Base-by-base conservation (phyloP, 2,888 invertebrate genomes). In the Pseudanteris insignis region DNA sequence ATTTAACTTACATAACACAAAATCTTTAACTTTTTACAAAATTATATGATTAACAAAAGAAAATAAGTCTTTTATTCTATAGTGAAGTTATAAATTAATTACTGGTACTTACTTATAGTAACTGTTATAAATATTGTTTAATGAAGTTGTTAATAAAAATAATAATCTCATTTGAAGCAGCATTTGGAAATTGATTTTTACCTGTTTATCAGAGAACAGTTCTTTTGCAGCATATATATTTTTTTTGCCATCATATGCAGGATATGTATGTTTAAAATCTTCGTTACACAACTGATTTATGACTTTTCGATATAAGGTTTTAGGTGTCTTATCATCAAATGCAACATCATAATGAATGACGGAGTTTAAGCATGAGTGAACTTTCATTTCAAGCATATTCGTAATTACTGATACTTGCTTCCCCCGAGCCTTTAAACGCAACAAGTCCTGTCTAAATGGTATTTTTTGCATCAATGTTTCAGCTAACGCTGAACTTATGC, bases 311-410 rank as follows among this genome's bases (percentile, higher is more conserved):
- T 59, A 59, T 0, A 10, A 11, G n/a, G 40, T 59, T 41, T 30
- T 34, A 0, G 59, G 59, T 0, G 51, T 51, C 26, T 46, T 59
- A 1, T 59, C 51, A 10, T 59, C 59, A 11, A 59, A 43, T 2
- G 9, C 4, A 0, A 59, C 53, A n/a, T 59, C 59, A 7, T 59
- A 59, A 36, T 59, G 59, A n/a, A 51, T 40, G 0, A 58, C 43
- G n/a, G 9, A n/a, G 0, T 11, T 2, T 7, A 54, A 6, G n/a
- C n/a, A n/a, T n/a, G n/a, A n/a, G n/a, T n/a, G n/a, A n/a, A n/a
- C n/a, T n/a, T n/a, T n/a, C n/a, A n/a, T n/a, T n/a, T 12, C 7
- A 25, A 54, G 9, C 54, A 54, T 54, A n/a, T 54, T 54, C 1
- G 32, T 34, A 0, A 25, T 5, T 8, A 54, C 28, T 1, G 44